Conservation (phyloP, 2,797 vertebrate genomes). For the Notolabrus celidotus region DNA sequence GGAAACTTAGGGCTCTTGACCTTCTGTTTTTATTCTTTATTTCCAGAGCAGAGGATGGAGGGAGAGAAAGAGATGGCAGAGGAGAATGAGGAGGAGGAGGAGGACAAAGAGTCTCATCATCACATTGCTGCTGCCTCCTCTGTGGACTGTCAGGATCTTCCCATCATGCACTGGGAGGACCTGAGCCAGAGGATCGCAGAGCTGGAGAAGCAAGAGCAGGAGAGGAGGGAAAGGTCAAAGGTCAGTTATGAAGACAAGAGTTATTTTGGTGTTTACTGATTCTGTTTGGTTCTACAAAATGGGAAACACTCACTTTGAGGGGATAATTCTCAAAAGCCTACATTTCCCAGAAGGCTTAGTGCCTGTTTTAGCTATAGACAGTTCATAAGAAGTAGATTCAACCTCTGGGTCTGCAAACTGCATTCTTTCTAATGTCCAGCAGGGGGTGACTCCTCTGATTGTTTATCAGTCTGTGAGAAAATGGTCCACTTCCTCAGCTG, state of each 20-base stretch:
- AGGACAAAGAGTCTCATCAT: constrained; percentile 38
- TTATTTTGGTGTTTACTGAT: not conserved
- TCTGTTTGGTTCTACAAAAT: not conserved
- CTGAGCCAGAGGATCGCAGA: constrained; percentile 81
- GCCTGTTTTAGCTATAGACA: not conserved
- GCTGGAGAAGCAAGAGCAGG: constrained; percentile 82
- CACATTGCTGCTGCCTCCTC: constrained; percentile 13
- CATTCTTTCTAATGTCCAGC: no score
- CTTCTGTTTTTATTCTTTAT: not conserved
- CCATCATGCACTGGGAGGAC: constrained; percentile 87
- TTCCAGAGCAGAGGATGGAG: constrained; percentile 63
- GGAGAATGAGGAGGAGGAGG: constrained; percentile 60
- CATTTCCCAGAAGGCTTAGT: constrained; percentile 11
- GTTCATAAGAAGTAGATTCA: no score
- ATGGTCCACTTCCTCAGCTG: no score
- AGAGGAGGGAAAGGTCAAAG: constrained; percentile 77
- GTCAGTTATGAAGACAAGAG: constrained; percentile 40
- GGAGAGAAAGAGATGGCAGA: constrained; percentile 62
- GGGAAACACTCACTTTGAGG: no score
- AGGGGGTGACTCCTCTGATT: no score
- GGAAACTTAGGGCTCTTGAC: no score
- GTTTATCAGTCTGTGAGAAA: no score
- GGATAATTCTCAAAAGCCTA: no score
- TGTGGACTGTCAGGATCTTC: constrained; percentile 58
- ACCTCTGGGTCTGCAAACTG: no score